Conservation (phyloP, 2,888 invertebrate genomes). For the Dendrolimus houi region DNA sequence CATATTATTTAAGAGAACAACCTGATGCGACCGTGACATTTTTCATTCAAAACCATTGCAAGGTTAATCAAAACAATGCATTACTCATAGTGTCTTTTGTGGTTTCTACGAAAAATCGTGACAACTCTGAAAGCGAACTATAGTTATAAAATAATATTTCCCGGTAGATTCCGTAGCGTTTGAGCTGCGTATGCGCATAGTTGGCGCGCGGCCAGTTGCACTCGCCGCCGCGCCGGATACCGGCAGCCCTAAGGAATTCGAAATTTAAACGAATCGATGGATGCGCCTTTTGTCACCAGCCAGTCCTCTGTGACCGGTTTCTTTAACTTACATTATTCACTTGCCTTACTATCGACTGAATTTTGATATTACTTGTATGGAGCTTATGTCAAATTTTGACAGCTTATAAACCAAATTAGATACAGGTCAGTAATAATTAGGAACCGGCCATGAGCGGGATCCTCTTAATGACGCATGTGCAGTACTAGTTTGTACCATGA, state of each 20-base stretch:
- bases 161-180: constrained; percentile 43
- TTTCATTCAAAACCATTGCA: constrained; percentile 4
- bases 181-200: constrained; percentile 44
- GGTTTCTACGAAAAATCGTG: constrained; percentile 26
- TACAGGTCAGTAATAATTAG: too few relatives aligned
- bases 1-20: neutral
- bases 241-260: constrained; percentile 32
- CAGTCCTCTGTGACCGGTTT: too few relatives aligned
- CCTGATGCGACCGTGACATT: neutral
- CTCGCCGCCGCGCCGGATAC: constrained; percentile 40
- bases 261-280: constrained; percentile 11
- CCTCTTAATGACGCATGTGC: too few relatives aligned
- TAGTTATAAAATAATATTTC: constrained; percentile 36
- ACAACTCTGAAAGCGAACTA: constrained; percentile 23
- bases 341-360: too few relatives aligned
- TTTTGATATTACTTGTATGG: too few relatives aligned
- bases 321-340: too few relatives aligned
- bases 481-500: too few relatives aligned
- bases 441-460: too few relatives aligned
- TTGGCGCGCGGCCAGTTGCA: constrained; percentile 57
- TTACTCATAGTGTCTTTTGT: constrained; percentile 24
- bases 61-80: constrained; percentile 15
- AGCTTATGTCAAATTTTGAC: too few relatives aligned
- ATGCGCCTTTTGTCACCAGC: neutral
- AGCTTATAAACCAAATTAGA: too few relatives aligned